Evolutionary conservation across 2,888 invertebrate species (phyloP).

Genomic region (Standfussiana lucernea): DNA sequence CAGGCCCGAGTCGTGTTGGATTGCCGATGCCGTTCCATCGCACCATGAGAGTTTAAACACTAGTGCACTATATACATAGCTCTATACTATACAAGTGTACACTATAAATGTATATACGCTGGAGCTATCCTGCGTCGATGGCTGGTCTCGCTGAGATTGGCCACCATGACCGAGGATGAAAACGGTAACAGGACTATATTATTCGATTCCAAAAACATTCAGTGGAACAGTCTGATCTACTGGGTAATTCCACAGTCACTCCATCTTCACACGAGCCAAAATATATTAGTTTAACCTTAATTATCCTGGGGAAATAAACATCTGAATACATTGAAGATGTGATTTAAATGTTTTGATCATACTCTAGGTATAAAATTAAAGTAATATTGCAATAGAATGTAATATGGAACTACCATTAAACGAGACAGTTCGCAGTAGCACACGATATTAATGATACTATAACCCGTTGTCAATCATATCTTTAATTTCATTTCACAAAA

Average conservation of each 20-base stretch:
- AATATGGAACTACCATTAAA: slow-evolving; percentile 26
- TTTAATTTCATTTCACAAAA: slow-evolving; percentile 18
- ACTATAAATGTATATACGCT: no score
- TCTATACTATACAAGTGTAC: no score
- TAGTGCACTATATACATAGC: no score
- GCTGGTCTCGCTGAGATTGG: neutral
- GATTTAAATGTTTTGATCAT: slow-evolving; percentile 17
- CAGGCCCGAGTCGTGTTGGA: neutral
- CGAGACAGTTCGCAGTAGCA: slow-evolving; percentile 13
- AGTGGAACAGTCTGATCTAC: neutral
- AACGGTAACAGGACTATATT: neutral
- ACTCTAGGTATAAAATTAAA: slow-evolving; percentile 16
- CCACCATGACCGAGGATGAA: neutral
- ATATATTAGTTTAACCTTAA: neutral
- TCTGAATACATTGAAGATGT: neutral
- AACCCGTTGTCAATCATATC: slow-evolving; percentile 7
- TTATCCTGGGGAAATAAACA: neutral
- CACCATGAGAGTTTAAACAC: no score
- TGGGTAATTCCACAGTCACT: neutral
- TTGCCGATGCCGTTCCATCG: neutral
- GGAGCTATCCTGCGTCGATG: no score
- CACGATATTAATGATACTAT: slow-evolving; percentile 28
- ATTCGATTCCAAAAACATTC: neutral
- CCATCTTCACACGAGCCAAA: neutral
- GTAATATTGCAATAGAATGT: slow-evolving; percentile 11